Conservation (phyloP, 2,888 invertebrate genomes). For the Electrophaes corylata region DNA sequence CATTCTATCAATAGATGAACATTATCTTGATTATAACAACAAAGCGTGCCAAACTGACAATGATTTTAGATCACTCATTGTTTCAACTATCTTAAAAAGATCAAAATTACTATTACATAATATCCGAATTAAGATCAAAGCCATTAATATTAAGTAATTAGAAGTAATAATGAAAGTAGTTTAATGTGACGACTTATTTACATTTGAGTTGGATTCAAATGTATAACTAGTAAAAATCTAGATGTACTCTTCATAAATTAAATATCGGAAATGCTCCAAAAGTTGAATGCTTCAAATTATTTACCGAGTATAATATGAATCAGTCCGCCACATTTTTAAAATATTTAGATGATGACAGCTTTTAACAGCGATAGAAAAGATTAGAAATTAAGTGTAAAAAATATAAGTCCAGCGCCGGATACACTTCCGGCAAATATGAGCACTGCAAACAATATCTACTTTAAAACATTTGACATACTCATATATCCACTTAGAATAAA, state of each 20-base stretch:
- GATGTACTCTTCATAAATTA: too few relatives aligned
- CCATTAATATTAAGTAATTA: constrained; percentile 39
- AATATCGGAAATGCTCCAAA: too few relatives aligned
- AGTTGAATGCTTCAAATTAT: too few relatives aligned
- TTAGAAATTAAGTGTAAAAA: constrained; percentile 4
- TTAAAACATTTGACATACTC: not conserved
- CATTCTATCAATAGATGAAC: constrained; percentile 31
- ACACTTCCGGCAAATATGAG: constrained; percentile 2
- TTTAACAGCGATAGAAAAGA: constrained; percentile 3
- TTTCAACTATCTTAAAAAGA: constrained; percentile 50
- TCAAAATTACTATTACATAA: constrained; percentile 42
- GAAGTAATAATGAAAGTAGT: constrained; percentile 27
- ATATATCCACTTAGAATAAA: too few relatives aligned
- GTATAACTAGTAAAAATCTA: not conserved
- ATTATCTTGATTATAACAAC: constrained; percentile 29
- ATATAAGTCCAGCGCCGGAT: constrained; percentile 2
- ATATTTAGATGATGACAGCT: not conserved
- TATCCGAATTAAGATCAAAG: constrained; percentile 33
- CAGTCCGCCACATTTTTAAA: too few relatives aligned
- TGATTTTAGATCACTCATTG: constrained; percentile 35
- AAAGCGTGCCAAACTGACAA: constrained; percentile 33
- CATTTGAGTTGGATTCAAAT: constrained; percentile 2
- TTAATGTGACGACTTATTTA: constrained; percentile 15
- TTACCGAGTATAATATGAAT: too few relatives aligned
- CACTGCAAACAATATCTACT: not conserved